phyloP scores from a whole-genome alignment of 2,797 vertebrate species.

The Schizothorax lantsangensis region DNA sequence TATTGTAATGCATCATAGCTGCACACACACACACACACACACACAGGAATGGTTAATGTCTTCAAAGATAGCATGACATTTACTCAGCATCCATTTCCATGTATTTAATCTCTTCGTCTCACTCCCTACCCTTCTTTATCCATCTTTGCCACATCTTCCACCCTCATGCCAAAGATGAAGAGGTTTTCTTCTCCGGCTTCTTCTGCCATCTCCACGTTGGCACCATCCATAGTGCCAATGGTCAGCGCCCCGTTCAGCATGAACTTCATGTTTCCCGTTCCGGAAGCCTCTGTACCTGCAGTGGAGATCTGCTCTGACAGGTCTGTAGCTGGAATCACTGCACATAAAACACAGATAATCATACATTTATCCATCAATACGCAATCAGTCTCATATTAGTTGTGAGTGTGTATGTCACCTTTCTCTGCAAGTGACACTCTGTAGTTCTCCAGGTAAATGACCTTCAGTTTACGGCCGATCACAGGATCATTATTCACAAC shows the following conservation, averaged over 20 bases:
- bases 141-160: conserved; percentile 87
- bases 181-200: conserved; percentile 94
- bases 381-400: neutral
- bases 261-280: conserved; percentile 98
- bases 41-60: conserved; percentile 5
- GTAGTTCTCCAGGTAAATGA: conserved; percentile 97
- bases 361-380: neutral
- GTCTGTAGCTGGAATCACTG: conserved; percentile 96
- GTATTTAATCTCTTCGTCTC: neutral
- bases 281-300: conserved; percentile 92
- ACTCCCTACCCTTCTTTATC: conserved; percentile 85
- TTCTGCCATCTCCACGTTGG: conserved; percentile 97
- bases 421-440: conserved; percentile 96
- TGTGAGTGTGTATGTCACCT: conserved; percentile 74
- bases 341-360: conserved; percentile 23
- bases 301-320: conserved; percentile 98
- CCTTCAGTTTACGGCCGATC: conserved; percentile 90
- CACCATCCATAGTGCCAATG: conserved; percentile 97
- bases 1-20: conserved; percentile 90
- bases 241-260: conserved; percentile 97
- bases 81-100: neutral
- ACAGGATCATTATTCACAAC: conserved; percentile 90
- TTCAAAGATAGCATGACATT: neutral
- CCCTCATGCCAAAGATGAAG: conserved; percentile 96
- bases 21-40: conserved; percentile 11